Evolutionary conservation across 2,113 vertebrate genomes (phyloP), one percentile per base, ranked within the genome.

Genomic region (Stigmatopora argus): DNA sequence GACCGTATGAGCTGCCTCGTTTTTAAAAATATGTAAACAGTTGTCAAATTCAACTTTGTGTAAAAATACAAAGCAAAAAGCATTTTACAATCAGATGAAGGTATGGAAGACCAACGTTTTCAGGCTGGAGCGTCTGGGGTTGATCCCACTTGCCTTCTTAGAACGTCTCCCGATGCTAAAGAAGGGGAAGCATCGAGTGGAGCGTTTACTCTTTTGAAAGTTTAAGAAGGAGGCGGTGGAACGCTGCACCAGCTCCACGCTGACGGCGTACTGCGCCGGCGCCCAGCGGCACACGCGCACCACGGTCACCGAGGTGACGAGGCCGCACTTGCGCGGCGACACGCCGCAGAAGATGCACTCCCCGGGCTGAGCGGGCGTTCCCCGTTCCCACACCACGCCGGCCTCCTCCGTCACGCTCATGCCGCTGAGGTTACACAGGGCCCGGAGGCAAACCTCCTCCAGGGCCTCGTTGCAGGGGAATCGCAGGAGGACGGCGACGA

Each of bases 381-480:
- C 82, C 49, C 78, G 70, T 69, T 89, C 83, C 90, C 91, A 91
- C 11, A 79, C 56, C 52, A 87, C 57, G 19, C 79, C 83, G 0
- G 79, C 81, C 66, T 86, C 86, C 34, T 90, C 91, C 3, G 85
- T 70, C 82, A 92, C 86, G 35, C 87, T 91, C 73, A 94, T 88
- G 18, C 91, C 90, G 18, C 92, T 90, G 56, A 96, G 87, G 63
- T 92, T 94, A 65, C 90, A 93, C 61, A 96, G 86, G 26, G 93
- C 93, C 85, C 90, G 48, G 0, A 96, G 86, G 69, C 91, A 91
- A 56, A 85, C 90, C 0, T 87, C 90, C 75, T 92, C 84, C 65
- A 96, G 87, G 3, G 85, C 71, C 60, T 91, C 88, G 14, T 87
- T 87, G 7, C 87, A 89, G 9, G 89, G 84, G 26, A 90, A 89